Evolutionary conservation across 2,888 invertebrate species (phyloP).

Genomic region (Onchidella celtica): DNA sequence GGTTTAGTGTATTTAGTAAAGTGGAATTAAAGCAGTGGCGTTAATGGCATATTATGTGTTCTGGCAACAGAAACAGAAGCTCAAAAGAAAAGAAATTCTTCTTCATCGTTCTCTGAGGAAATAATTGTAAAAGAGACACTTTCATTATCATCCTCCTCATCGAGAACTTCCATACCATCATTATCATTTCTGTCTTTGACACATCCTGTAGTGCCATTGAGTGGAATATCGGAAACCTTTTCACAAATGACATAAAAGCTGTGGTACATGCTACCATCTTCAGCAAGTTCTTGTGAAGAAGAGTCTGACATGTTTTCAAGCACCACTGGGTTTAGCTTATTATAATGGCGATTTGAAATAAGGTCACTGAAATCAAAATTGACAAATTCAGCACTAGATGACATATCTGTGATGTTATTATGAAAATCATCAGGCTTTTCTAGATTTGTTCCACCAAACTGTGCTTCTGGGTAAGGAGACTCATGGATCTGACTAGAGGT

Average conservation of each 20-base stretch:
- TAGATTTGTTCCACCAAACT: too few species aligned
- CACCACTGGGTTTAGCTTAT: background rate
- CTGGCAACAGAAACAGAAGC: too few species aligned
- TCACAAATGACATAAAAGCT: background rate
- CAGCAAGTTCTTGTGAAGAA: too few species aligned
- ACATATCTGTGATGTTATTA: background rate
- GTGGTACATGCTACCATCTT: background rate
- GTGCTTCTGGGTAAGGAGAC: too few species aligned
- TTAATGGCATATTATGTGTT: too few species aligned
- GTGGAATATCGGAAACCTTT: background rate
- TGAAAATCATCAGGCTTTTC: too few species aligned
- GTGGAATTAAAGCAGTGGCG: too few species aligned
- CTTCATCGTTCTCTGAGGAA: background rate
- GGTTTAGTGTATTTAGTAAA: too few species aligned
- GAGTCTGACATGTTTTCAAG: background rate
- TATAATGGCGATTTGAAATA: background rate
- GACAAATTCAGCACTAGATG: constrained; percentile 34
- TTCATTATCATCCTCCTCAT: background rate
- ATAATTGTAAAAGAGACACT: background rate
- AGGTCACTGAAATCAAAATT: constrained; percentile 23
- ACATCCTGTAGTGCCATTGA: background rate
- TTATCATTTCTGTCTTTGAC: too few species aligned
- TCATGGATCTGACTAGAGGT: background rate
- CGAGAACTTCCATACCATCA: background rate
- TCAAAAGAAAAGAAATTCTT: too few species aligned